Percentiles rank a stretch among this genome's conserved stretches.
These are phyloP conservation scores for Pheosia tremula DNA, from an alignment of 2,888 invertebrate genomes.

Conservation along the genomic window DNA sequence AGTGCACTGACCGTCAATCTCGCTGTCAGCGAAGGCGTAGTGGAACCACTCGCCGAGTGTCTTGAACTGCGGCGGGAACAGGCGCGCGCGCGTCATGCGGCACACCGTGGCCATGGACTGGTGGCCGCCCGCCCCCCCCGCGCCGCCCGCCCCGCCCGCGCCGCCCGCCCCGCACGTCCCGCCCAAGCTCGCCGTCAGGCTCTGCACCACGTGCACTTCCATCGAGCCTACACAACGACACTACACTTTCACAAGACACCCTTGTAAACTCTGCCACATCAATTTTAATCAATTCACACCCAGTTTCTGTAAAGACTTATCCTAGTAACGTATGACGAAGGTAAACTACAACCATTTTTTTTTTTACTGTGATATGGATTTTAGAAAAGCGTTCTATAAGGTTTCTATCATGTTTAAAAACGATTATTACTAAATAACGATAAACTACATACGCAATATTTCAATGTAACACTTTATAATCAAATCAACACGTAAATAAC, in stretches of 20 bases:
- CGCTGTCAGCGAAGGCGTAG: constrained; percentile 97
- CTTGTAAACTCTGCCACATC: no score
- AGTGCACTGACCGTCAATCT: constrained; percentile 91
- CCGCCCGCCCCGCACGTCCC: constrained; percentile 23
- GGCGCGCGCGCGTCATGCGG: constrained; percentile 94
- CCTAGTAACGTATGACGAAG: no score
- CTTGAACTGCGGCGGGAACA: constrained; percentile 98
- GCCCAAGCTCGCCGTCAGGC: constrained; percentile 94
- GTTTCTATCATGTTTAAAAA: neutral
- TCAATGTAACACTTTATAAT: no score
- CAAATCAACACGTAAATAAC: no score
- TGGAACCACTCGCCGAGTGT: constrained; percentile 98
- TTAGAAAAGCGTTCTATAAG: neutral
- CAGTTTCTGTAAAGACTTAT: no score
- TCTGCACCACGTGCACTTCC: constrained; percentile 94
- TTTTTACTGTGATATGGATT: neutral
- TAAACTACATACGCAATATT: neutral
- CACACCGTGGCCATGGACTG: constrained; percentile 98
- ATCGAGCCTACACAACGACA: constrained; percentile 69
- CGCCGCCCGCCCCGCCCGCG: constrained; percentile 73
- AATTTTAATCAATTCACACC: no score
- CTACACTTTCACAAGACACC: no score
- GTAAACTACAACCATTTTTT: no score
- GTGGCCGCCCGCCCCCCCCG: constrained; percentile 87
- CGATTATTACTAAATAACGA: neutral